phyloP scores from a whole-genome alignment of 2,888 invertebrate genomes.

The Polia nebulosa region DNA sequence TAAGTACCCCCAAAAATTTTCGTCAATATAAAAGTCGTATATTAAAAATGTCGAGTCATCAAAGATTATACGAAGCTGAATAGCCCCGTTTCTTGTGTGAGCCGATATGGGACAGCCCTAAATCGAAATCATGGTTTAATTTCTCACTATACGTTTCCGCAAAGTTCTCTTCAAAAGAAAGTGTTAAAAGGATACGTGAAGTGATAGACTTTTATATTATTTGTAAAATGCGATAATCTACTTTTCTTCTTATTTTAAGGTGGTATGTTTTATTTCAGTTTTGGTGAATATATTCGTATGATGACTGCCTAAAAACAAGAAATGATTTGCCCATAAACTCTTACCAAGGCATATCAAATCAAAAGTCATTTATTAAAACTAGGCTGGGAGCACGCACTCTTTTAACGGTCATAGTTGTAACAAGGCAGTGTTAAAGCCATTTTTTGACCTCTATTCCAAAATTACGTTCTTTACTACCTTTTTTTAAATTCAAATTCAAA shows the following conservation, averaged over 20 bases:
- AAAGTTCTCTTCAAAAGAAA: conserved; percentile 12
- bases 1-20: neutral
- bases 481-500: too few species aligned
- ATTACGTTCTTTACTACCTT: too few species aligned
- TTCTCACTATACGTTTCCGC: conserved; percentile 33
- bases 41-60: conserved; percentile 41
- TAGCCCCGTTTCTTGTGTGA: conserved; percentile 18
- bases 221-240: neutral
- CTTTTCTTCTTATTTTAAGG: neutral
- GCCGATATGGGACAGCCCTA: conserved; percentile 28
- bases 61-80: conserved; percentile 13
- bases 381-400: too few species aligned
- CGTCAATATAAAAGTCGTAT: conserved; percentile 27
- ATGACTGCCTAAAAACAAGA: neutral
- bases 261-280: neutral
- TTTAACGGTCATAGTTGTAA: too few species aligned
- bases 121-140: conserved; percentile 42
- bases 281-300: neutral
- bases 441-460: too few species aligned
- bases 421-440: too few species aligned
- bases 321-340: too few species aligned
- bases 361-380: too few species aligned
- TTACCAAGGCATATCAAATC: too few species aligned
- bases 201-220: neutral
- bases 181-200: neutral